These are phyloP conservation scores for Actinia tenebrosa DNA, from an alignment of 64 coral and sea anemone genomes.

Conservation along the genomic window DNA sequence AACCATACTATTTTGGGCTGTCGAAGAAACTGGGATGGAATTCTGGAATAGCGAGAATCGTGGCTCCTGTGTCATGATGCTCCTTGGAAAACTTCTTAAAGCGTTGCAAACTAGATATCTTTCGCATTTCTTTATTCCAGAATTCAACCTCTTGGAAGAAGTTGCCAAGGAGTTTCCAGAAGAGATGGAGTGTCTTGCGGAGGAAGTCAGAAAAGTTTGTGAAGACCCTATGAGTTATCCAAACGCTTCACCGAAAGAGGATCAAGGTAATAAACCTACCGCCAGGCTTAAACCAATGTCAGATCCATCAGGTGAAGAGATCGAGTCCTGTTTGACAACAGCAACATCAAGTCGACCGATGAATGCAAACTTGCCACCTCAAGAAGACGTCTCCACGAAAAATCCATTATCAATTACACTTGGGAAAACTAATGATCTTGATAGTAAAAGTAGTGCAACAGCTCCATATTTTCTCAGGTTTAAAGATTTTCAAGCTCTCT, in stretches of 20 bases:
- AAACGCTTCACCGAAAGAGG: neutral
- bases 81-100: constrained; percentile 2
- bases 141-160: constrained; percentile 44
- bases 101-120: constrained; percentile 18
- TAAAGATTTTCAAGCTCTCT: neutral
- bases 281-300: neutral
- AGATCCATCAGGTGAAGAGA: neutral
- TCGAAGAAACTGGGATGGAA: constrained; percentile 57
- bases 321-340: neutral
- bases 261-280: neutral
- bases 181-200: constrained; percentile 17
- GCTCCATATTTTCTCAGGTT: neutral
- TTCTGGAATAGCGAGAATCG: constrained; percentile 62
- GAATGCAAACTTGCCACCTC: neutral
- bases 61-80: constrained; percentile 39
- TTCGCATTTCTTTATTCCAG: constrained; percentile 58
- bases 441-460: neutral
- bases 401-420: neutral
- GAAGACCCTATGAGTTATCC: constrained; percentile 34
- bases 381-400: neutral
- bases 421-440: neutral
- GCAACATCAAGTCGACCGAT: neutral
- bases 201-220: constrained; percentile 34
- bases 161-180: constrained; percentile 43
- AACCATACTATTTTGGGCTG: constrained; percentile 53